A percentile compares a stretch with the other conserved stretches of the same genome.
Evolutionary conservation across 2,797 vertebrate species (phyloP).

Genomic region (Muscicapa comitata): DNA sequence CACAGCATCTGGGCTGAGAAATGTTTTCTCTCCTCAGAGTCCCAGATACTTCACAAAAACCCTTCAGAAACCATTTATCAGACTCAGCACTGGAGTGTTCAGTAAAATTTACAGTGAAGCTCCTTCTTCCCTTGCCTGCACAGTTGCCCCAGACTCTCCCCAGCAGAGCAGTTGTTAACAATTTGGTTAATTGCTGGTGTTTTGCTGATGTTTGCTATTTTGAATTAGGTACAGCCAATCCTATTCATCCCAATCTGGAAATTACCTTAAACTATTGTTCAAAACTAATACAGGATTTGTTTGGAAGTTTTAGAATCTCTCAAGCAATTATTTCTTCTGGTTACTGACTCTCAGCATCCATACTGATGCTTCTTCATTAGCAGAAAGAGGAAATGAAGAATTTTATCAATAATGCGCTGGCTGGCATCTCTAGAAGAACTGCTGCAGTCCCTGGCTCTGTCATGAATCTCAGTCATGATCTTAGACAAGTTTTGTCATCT

Average conservation of each 20-base stretch:
- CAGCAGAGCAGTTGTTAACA: conserved; percentile 40
- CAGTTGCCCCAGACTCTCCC: conserved; percentile 1
- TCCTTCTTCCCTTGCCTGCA: background rate
- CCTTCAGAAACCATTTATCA: conserved; percentile 47
- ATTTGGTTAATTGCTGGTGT: conserved; percentile 8
- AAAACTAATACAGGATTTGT: background rate
- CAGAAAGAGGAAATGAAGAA: background rate
- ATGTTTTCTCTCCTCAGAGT: conserved; percentile 13
- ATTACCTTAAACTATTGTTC: background rate
- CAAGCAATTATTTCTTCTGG: background rate
- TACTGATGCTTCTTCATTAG: background rate
- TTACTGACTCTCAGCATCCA: background rate
- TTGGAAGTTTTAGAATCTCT: background rate
- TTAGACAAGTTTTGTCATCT: background rate
- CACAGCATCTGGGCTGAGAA: conserved; percentile 54
- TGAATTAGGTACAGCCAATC: background rate
- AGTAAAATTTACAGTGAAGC: background rate
- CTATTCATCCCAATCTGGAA: background rate
- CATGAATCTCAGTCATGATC: background rate
- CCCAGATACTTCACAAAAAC: background rate
- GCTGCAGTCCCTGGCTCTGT: background rate
- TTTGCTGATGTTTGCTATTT: conserved; percentile 52
- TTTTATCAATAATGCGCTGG: background rate
- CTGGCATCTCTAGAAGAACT: background rate
- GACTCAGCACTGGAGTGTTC: background rate